A percentile compares a stretch with the other conserved stretches of the same genome.
Evolutionary conservation across 1,140 invertebrate genomes (phyloP).

Genomic region (Drosophila persimilis): DNA sequence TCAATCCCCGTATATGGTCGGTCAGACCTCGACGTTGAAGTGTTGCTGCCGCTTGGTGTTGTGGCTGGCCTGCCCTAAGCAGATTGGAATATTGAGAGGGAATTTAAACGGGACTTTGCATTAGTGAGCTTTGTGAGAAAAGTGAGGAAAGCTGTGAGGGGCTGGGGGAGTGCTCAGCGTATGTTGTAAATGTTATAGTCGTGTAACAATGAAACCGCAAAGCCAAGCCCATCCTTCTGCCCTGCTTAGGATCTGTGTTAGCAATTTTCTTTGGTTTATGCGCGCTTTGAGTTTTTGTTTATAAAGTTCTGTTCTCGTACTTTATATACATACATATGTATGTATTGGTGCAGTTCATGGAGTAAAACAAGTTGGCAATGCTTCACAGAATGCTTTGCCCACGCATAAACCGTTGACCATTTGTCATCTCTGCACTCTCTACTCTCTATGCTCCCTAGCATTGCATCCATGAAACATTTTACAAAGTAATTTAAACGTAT

Average conservation of each 20-base stretch:
- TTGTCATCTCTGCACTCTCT: background rate
- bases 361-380: too few relatives aligned
- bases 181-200: slow-evolving; percentile 74
- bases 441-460: background rate
- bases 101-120: slow-evolving; percentile 30
- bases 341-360: too few relatives aligned
- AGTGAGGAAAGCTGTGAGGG: background rate
- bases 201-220: slow-evolving; percentile 72
- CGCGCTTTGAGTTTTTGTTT: slow-evolving; percentile 32
- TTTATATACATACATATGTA: too few relatives aligned
- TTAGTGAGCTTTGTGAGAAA: background rate
- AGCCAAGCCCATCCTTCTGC: slow-evolving; percentile 41
- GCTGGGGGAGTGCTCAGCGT: background rate
- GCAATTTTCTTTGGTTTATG: slow-evolving; percentile 25
- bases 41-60: slow-evolving; percentile 2
- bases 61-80: slow-evolving; percentile 4
- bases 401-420: background rate
- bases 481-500: slow-evolving; percentile 72
- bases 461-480: slow-evolving; percentile 37
- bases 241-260: slow-evolving; percentile 6
- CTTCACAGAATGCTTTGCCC: too few relatives aligned
- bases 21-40: slow-evolving; percentile 21
- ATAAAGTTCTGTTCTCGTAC: background rate
- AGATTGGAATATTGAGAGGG: slow-evolving; percentile 41
- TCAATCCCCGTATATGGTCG: slow-evolving; percentile 37